These are phyloP conservation scores for Tetheella fluctuosa DNA, from an alignment of 2,888 invertebrate genomes.

Conservation along the genomic window DNA sequence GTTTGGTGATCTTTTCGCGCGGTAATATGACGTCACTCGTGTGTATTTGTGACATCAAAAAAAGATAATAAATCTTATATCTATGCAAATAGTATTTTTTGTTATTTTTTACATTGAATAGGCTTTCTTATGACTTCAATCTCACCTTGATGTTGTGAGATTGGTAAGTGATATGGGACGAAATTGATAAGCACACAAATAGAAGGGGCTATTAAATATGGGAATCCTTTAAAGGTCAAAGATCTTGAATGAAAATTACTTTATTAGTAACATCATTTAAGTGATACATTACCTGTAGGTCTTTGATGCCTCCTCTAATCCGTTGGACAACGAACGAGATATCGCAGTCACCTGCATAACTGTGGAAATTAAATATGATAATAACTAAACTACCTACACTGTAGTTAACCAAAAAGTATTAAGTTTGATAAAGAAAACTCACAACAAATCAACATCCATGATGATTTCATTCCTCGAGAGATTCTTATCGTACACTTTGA, in stretches of 20 bases:
- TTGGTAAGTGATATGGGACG: too few relatives aligned
- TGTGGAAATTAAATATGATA: conserved; percentile 62
- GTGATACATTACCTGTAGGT: conserved; percentile 86
- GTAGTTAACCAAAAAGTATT: not conserved
- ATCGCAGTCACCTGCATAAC: conserved; percentile 98
- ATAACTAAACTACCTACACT: not conserved
- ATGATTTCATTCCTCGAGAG: conserved; percentile 97
- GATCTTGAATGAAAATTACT: too few relatives aligned
- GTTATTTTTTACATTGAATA: too few relatives aligned
- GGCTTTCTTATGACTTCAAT: too few relatives aligned
- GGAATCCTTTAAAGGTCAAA: too few relatives aligned
- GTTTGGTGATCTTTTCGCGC: not conserved
- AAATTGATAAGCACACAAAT: too few relatives aligned
- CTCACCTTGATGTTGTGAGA: too few relatives aligned
- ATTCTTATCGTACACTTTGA: conserved; percentile 98
- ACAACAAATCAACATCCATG: conserved; percentile 98
- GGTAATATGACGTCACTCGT: too few relatives aligned
- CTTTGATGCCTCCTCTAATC: conserved; percentile 92
- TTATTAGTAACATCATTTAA: not conserved
- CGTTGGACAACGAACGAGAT: conserved; percentile 95
- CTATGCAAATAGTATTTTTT: too few relatives aligned
- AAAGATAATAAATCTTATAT: too few relatives aligned
- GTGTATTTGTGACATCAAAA: too few relatives aligned
- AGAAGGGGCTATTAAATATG: too few relatives aligned
- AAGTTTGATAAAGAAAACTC: conserved; percentile 64